Conservation (phyloP, 2,113 vertebrate species). For the Garra rufa region DNA sequence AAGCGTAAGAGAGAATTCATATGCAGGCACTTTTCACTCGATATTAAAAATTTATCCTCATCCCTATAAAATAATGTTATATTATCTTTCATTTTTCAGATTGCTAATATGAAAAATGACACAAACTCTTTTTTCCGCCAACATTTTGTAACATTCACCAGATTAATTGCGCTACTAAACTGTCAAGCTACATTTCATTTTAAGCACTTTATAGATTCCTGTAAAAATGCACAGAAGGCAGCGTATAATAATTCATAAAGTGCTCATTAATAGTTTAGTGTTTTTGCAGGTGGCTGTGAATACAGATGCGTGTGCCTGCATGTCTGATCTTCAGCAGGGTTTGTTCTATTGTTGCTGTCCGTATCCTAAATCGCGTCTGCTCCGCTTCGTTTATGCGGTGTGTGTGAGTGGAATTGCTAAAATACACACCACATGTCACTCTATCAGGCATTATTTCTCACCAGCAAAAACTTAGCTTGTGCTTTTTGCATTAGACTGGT, state of each 20-base stretch:
- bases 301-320: conserved; percentile 14
- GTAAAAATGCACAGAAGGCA: background rate
- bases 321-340: conserved; percentile 48
- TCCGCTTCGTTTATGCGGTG: background rate
- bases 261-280: conserved; percentile 39
- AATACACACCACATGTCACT: background rate
- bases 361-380: background rate
- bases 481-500: background rate
- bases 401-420: conserved; percentile 36
- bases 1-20: background rate
- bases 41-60: background rate
- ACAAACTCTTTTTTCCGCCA: background rate
- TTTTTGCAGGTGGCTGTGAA: conserved; percentile 14
- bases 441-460: background rate
- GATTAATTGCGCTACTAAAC: background rate
- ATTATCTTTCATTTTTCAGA: background rate
- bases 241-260: conserved; percentile 12
- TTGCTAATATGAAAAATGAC: background rate
- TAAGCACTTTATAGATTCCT: background rate
- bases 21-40: background rate
- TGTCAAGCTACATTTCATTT: conserved; percentile 11
- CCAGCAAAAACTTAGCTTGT: background rate
- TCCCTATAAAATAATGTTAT: background rate
- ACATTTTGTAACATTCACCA: background rate
- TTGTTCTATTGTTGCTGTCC: conserved; percentile 54